These are phyloP conservation scores for Listrodromus nycthemerus DNA, from an alignment of 2,888 invertebrate species.

Conservation along the genomic window DNA sequence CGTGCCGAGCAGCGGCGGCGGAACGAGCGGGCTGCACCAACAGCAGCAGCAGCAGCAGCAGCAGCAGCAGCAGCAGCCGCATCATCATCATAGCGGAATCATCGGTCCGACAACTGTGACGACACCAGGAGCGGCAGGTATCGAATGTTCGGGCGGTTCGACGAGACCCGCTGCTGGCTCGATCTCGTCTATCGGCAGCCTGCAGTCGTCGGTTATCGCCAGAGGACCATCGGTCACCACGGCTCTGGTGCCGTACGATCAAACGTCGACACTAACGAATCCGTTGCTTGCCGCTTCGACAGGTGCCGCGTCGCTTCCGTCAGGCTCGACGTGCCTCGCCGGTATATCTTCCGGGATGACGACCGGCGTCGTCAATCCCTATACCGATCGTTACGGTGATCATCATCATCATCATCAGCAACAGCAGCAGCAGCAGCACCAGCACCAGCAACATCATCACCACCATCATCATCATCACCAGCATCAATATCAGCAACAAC, in stretches of 20 bases:
- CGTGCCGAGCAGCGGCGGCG: conserved; percentile 73
- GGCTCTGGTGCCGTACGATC: conserved; percentile 78
- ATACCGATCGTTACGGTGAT: conserved; percentile 78
- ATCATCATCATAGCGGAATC: conserved; percentile 85
- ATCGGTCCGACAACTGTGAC: conserved; percentile 77
- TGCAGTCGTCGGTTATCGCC: conserved; percentile 76
- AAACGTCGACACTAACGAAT: conserved; percentile 77
- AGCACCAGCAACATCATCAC: conserved; percentile 84
- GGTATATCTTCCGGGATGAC: conserved; percentile 80
- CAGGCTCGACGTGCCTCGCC: conserved; percentile 77
- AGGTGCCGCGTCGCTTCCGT: conserved; percentile 72
- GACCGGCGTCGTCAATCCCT: conserved; percentile 82
- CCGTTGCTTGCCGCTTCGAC: conserved; percentile 80
- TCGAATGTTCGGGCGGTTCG: conserved; percentile 62
- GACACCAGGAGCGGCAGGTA: conserved; percentile 84
- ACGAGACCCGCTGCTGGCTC: conserved; percentile 39
- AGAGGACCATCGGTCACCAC: conserved; percentile 77
- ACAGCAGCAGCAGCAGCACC: conserved; percentile 85
- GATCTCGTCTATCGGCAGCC: conserved; percentile 74
- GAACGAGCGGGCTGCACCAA: conserved; percentile 55
- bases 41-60: too few species aligned
- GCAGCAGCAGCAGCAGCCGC: conserved; percentile 76
- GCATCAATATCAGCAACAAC: conserved; percentile 80
- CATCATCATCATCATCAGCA: conserved; percentile 80
- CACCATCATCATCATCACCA: conserved; percentile 84